A percentile compares a stretch with the other conserved stretches of the same genome.
These are phyloP conservation scores for Pelagia noctiluca DNA, from an alignment of 30 jellyfish, hydroid and myxozoan genomes.

Conservation along the genomic window DNA sequence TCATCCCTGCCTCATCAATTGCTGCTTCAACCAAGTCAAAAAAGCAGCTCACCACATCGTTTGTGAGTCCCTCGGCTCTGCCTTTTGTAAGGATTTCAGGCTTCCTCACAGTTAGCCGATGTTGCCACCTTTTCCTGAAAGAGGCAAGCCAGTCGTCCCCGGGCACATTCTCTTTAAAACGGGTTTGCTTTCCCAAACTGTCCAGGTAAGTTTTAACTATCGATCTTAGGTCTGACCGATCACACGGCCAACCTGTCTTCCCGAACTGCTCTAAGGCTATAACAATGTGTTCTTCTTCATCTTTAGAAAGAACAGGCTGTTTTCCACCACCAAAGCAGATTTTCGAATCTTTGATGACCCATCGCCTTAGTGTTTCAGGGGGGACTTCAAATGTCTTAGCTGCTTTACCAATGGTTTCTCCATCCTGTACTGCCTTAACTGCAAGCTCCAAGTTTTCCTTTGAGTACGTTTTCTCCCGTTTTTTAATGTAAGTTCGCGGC, in stretches of 20 bases:
- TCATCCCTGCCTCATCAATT: too few species aligned
- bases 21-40: too few species aligned
- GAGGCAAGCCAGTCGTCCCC: slow-evolving; percentile 47
- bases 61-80: slow-evolving; percentile 36
- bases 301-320: background rate
- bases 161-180: slow-evolving; percentile 33
- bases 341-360: background rate
- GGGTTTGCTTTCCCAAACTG: slow-evolving; percentile 11
- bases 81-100: slow-evolving; percentile 54
- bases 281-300: slow-evolving; percentile 24
- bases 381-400: background rate
- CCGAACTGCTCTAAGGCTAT: background rate
- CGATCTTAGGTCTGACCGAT: background rate
- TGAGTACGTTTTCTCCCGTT: background rate
- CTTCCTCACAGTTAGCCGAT: slow-evolving; percentile 16
- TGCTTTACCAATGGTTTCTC: background rate
- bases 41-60: too few species aligned
- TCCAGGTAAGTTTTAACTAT: slow-evolving; percentile 30
- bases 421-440: background rate
- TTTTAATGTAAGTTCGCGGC: background rate
- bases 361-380: background rate
- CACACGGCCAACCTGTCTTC: slow-evolving; percentile 23
- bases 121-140: slow-evolving; percentile 24
- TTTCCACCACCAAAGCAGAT: background rate
- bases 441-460: background rate